phyloP scores from a whole-genome alignment of 2,888 invertebrate genomes.

The Congeria kusceri region DNA sequence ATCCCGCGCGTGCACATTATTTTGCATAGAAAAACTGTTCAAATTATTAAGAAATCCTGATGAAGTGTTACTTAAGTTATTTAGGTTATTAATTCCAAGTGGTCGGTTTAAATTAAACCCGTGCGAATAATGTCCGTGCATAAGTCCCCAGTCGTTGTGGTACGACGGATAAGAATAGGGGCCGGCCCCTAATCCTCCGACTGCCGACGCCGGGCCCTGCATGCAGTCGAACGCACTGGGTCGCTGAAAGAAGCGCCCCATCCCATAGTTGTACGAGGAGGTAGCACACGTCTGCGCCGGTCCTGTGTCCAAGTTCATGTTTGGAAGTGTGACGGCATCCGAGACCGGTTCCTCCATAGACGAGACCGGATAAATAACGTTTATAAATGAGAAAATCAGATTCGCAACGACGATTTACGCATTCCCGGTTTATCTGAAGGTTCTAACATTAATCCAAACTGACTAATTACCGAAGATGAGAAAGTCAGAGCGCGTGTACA shows the following conservation, averaged over 20 bases:
- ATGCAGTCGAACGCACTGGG: conserved; percentile 76
- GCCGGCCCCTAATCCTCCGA: conserved; percentile 65
- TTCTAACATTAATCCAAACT: conserved; percentile 43
- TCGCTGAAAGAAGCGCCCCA: conserved; percentile 74
- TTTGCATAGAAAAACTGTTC: conserved; percentile 58
- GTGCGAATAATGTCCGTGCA: conserved; percentile 65
- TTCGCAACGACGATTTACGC: not conserved
- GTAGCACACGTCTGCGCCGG: conserved; percentile 52
- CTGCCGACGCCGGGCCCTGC: conserved; percentile 68
- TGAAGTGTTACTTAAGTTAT: conserved; percentile 33
- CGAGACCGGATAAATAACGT: conserved; percentile 7
- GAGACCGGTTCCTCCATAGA: conserved; percentile 59
- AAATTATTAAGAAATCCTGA: conserved; percentile 63
- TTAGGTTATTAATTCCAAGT: conserved; percentile 56
- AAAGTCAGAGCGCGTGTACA: conserved; percentile 47
- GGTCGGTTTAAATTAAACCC: conserved; percentile 65
- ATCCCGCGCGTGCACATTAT: conserved; percentile 57
- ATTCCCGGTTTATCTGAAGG: too few relatives aligned
- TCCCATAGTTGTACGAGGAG: conserved; percentile 64
- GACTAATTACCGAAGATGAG: conserved; percentile 51
- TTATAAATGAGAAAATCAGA: conserved; percentile 53
- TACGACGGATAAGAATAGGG: conserved; percentile 67
- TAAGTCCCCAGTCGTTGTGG: conserved; percentile 65
- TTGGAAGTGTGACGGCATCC: conserved; percentile 54
- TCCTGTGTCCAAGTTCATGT: conserved; percentile 58